Conservation (phyloP, 2,888 invertebrate genomes). For the Tolmerus cingulatus region DNA sequence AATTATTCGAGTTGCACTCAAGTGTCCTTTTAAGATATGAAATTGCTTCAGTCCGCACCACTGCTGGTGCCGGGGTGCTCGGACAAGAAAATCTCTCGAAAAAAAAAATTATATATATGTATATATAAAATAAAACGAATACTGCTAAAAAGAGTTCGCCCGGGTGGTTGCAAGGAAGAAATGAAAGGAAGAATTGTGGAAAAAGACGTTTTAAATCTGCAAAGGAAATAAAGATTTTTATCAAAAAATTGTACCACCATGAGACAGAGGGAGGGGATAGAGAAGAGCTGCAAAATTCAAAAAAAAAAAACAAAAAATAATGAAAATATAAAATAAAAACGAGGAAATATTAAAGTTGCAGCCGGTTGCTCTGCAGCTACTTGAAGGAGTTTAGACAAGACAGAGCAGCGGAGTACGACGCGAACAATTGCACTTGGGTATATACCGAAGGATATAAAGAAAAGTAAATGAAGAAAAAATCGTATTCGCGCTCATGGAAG, state of each 20-base stretch:
- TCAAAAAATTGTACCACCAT: constrained; percentile 18
- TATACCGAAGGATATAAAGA: background rate
- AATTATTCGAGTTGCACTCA: constrained; percentile 32
- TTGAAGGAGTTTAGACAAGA: background rate
- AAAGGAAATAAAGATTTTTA: constrained; percentile 31
- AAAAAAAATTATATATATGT: background rate
- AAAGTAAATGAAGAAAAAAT: background rate
- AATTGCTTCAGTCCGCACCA: constrained; percentile 16
- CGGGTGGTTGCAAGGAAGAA: background rate
- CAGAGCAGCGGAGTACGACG: background rate
- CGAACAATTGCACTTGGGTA: background rate
- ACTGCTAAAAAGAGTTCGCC: background rate
- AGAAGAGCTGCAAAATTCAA: background rate
- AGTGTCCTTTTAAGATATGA: constrained; percentile 26
- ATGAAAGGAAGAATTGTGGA: background rate
- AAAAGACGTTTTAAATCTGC: constrained; percentile 21
- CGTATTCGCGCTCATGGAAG: background rate
- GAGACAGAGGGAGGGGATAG: background rate
- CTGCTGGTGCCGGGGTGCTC: background rate
- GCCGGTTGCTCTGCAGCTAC: background rate
- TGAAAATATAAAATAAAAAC: background rate
- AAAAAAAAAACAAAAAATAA: background rate
- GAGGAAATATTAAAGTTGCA: constrained; percentile 6
- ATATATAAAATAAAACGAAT: background rate
- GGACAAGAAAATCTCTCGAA: background rate